Base-by-base conservation (phyloP, 2,888 invertebrate genomes). In the Ectemnius cavifrons region DNA sequence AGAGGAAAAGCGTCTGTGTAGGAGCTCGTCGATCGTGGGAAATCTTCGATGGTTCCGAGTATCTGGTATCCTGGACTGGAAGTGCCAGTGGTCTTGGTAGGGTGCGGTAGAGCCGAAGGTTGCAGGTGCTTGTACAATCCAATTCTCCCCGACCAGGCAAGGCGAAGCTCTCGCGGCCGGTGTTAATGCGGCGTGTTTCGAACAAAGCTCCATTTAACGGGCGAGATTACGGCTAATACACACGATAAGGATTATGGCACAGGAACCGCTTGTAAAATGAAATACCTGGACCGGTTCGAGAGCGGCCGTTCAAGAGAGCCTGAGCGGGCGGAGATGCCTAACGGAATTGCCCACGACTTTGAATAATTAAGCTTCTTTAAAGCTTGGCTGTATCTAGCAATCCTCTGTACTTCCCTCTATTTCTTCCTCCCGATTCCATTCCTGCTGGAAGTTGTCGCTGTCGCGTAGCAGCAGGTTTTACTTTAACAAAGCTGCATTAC, bases 321-420 rank as follows among this genome's bases (percentile, higher is more conserved):
- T 14, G 56, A 4, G 45, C 46, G n/a, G 46, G 23, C 56, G 11
- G 69, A 58, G 64, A 60, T 71, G 67, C 57, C 47, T 65, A 52
- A 69, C 60, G 63, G 67, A 76, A 74, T 79, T 75, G 75, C 65
- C 65, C 64, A 60, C 49, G 75, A 77, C 76, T 77, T 78, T 84
- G 83, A 84, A 85, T 86, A 85, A 85, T 85, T 83, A 79, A 86
- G 68, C 75, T 72, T 66, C 77, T 68, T 79, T 72, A 57, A 65
- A 37, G 37, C 37, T 37, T 11, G 11, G 37, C 37, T 37, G 37
- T 37, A 8, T 37, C 37, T 11, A 37, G 37, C 37, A 11, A 37
- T 37, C 11, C 37, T 37, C 37, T 4, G 37, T 37, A 37, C 37
- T 11, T 37, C 37, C 11, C 8, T 37, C 37, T 37, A 37, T 37